phyloP scores from a whole-genome alignment of 1,140 invertebrate species.

The Rhagoletis zephyria region DNA sequence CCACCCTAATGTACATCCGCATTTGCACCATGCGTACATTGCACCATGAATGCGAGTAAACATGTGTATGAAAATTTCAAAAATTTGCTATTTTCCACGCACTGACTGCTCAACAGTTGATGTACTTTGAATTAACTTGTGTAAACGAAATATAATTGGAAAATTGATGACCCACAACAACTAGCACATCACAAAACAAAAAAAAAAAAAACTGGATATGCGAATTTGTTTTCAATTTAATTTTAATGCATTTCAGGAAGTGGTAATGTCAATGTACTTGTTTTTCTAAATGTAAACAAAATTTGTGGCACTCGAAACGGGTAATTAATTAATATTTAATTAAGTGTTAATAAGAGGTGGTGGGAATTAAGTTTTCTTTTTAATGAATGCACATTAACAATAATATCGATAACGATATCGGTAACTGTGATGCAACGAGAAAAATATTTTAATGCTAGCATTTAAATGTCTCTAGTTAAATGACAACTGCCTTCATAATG shows the following conservation, averaged over 20 bases:
- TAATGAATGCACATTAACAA: too few relatives aligned
- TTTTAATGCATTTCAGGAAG: neutral
- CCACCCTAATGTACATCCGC: too few relatives aligned
- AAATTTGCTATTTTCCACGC: neutral
- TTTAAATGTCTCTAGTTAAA: too few relatives aligned
- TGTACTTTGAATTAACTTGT: neutral
- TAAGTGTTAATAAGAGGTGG: too few relatives aligned
- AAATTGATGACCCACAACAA: neutral
- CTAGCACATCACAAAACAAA: too few relatives aligned
- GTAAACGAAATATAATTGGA: slow-evolving; percentile 15
- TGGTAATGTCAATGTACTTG: neutral
- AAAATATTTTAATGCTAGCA: too few relatives aligned
- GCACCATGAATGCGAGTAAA: neutral
- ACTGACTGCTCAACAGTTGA: neutral
- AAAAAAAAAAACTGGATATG: neutral
- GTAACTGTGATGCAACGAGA: too few relatives aligned
- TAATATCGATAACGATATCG: too few relatives aligned
- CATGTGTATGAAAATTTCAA: neutral
- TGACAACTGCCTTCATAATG: too few relatives aligned
- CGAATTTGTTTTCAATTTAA: slow-evolving; percentile 1
- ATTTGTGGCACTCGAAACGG: too few relatives aligned
- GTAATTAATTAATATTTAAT: too few relatives aligned
- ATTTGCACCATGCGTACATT: neutral
- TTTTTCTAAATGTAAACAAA: neutral
- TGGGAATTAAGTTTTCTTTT: too few relatives aligned